Percentiles rank a stretch among this genome's conserved stretches.
Conservation (phyloP, 1,140 invertebrate genomes). For the Gonioctena quinquepunctata region DNA sequence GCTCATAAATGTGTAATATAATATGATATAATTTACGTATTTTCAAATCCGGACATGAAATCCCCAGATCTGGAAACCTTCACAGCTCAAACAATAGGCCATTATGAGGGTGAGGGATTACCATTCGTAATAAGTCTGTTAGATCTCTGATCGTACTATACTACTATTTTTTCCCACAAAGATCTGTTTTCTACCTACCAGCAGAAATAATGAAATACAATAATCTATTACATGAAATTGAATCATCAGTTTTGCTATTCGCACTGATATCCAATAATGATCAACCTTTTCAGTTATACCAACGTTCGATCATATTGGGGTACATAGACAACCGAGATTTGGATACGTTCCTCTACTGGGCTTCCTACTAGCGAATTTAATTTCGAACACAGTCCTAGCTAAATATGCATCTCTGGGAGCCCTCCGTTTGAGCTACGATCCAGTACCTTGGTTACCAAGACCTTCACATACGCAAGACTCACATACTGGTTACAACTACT, state of each 20-base stretch:
- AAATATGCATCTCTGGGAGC: constrained; percentile 14
- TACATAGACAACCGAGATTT: constrained; percentile 17
- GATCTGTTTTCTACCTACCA: no score
- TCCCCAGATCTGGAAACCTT: no score
- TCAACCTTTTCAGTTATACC: constrained; percentile 7
- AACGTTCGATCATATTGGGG: not conserved
- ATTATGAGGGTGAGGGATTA: no score
- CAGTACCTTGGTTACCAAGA: not conserved
- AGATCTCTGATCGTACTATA: no score
- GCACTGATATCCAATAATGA: no score
- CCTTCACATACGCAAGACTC: not conserved
- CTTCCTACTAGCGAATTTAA: constrained; percentile 16
- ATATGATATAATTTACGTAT: no score
- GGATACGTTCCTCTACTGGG: constrained; percentile 19
- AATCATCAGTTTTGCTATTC: not conserved
- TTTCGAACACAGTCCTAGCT: constrained; percentile 7
- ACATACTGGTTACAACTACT: not conserved
- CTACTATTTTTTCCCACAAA: no score
- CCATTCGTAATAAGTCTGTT: no score
- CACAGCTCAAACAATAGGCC: no score
- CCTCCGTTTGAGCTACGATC: constrained; percentile 14
- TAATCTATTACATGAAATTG: not conserved
- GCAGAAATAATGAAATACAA: no score
- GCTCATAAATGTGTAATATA: no score
- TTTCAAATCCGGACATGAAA: no score